Evolutionary conservation across 1,140 invertebrate species (phyloP), one percentile per base, ranked within the genome.

Genomic region (Odontomachus brunneus): DNA sequence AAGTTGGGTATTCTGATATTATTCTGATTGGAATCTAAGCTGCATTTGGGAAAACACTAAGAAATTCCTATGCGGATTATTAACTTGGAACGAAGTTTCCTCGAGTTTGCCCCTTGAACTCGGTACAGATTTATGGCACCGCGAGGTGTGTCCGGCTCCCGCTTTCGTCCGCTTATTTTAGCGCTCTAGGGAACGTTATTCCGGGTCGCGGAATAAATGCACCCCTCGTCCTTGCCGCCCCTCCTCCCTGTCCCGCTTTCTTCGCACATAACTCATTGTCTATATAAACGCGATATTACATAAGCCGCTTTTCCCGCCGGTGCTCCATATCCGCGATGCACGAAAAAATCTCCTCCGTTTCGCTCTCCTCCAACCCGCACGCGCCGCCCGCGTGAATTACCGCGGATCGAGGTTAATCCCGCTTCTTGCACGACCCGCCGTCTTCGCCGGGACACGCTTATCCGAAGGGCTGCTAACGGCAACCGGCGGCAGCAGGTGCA

Each of bases 341-440:
- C 3, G 17, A 59, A 78, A 67, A 71, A 59, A 57, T 71, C n/a
- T 33, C 29, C 29, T 33, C 33, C 51, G 44, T 24, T 57, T 71
- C 38, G 22, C 51, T n/a, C 51, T 26, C 24, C 29, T 48, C 62
- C 53, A 67, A 67, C 15, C 19, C 26, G 4, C 24, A 22, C 48
- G n/a, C 17, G 22, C 51, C 48, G 66, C 24, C 14, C 15, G 38
- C 51, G 49, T 71, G 66, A 71, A 71, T 80, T 80, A 80, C 22
- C 33, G 65, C 38, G 51, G 65, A 80, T 80, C 65, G 75, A 44
- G 65, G 75, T 80, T 80, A 80, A 80, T 80, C 65, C 53, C 65
- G 53, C 29, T 80, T 80, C 65, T 80, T 80, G 63, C 51, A 33
- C 51, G 17, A 14, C 14, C 17, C 63, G 51, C n/a, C 62, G 63